phyloP scores from a whole-genome alignment of 2,888 invertebrate species.

The Macrophya annulata region DNA sequence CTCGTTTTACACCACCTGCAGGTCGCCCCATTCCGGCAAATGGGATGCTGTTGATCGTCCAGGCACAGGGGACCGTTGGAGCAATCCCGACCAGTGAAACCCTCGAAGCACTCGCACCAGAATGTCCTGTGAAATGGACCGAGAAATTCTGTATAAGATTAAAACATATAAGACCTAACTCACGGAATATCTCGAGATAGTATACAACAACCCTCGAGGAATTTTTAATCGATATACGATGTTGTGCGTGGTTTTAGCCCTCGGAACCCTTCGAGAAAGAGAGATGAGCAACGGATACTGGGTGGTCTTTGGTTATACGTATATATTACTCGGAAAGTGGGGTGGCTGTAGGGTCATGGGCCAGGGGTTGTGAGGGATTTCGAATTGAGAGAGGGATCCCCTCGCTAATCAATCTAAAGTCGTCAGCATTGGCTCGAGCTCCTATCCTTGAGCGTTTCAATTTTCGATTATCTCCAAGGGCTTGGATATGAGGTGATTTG shows the following conservation, averaged over 20 bases:
- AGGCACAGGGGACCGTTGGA: constrained; percentile 91
- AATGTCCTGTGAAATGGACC: constrained; percentile 82
- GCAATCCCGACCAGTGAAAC: constrained; percentile 90
- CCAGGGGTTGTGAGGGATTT: constrained; percentile 15
- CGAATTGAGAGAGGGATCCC: constrained; percentile 20
- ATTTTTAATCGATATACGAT: constrained; percentile 44
- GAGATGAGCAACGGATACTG: constrained; percentile 15
- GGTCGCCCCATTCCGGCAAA: constrained; percentile 91
- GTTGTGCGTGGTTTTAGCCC: constrained; percentile 22
- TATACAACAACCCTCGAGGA: constrained; percentile 1
- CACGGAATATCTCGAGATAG: neutral
- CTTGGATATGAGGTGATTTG: constrained; percentile 6
- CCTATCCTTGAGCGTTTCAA: neutral
- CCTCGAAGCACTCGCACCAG: constrained; percentile 90
- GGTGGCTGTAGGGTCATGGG: constrained; percentile 4
- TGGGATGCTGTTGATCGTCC: constrained; percentile 81
- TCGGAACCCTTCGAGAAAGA: constrained; percentile 12
- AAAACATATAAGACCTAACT: neutral
- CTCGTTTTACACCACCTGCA: constrained; percentile 85
- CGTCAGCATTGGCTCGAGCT: neutral
- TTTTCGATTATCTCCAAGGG: constrained; percentile 41
- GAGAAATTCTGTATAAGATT: neutral
- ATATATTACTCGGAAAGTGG: neutral
- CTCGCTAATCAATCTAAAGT: constrained; percentile 35
- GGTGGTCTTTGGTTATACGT: neutral